Conservation (phyloP, 2,113 vertebrate genomes). For the Microtus oregoni region DNA sequence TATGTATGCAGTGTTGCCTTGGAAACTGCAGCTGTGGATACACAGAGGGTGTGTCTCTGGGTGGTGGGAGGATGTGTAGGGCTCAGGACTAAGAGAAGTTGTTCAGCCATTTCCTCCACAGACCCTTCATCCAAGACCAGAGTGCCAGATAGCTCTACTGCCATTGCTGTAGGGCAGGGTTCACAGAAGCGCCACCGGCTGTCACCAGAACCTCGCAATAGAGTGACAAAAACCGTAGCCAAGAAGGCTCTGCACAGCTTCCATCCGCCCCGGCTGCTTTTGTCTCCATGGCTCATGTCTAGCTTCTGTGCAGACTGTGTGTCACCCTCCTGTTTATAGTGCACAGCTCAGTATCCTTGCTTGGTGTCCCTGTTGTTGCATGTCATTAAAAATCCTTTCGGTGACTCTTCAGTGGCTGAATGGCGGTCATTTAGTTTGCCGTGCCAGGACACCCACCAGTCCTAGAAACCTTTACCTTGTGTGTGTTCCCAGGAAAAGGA, state of each 20-base stretch:
- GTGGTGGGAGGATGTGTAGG: not conserved
- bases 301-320: rapidly evolving
- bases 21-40: not conserved
- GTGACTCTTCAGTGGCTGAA: not conserved
- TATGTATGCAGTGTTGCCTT: not conserved
- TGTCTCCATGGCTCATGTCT: not conserved
- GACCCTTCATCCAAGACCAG: not conserved
- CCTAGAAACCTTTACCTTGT: not conserved
- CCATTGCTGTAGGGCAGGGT: no score
- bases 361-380: not conserved
- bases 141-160: not conserved
- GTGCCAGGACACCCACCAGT: no score
- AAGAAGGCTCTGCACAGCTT: not conserved
- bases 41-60: not conserved
- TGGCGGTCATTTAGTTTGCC: not conserved
- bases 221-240: not conserved
- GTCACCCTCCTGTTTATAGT: rapidly evolving
- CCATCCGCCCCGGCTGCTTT: no score
- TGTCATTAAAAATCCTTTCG: not conserved
- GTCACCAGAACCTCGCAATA: not conserved
- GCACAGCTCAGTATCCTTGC: no score
- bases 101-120: not conserved
- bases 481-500: not conserved
- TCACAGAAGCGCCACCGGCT: no score
- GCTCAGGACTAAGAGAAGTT: not conserved